Conservation (phyloP, 2,888 invertebrate genomes). For the Lepidocyrtoides sp. region DNA sequence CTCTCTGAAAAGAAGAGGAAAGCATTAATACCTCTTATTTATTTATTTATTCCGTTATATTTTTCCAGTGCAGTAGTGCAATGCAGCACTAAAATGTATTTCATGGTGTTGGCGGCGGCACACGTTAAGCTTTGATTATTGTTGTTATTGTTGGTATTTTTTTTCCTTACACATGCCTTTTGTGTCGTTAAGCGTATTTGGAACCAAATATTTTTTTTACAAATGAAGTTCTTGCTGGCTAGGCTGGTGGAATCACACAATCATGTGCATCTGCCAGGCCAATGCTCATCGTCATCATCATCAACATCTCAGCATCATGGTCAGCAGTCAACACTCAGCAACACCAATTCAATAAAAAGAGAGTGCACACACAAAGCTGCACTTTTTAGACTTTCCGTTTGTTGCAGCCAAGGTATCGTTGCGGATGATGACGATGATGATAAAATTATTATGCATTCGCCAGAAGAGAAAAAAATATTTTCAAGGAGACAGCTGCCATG, state of each 20-base stretch:
- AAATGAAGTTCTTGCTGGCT: not conserved
- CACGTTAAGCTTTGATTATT: slow-evolving; percentile 33
- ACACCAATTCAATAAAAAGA: not conserved
- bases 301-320: not conserved
- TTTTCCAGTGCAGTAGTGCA: slow-evolving; percentile 32
- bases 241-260: not conserved
- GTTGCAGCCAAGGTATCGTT: not conserved
- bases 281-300: not conserved
- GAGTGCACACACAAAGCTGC: not conserved
- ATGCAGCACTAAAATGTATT: slow-evolving; percentile 36
- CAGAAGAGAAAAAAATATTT: slow-evolving; percentile 10
- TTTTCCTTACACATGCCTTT: slow-evolving; percentile 9
- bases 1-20: slow-evolving; percentile 5
- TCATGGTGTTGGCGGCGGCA: slow-evolving; percentile 56
- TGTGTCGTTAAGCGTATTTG: slow-evolving; percentile 16
- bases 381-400: not conserved
- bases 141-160: not conserved
- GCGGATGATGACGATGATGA: slow-evolving; percentile 26
- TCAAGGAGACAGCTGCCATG: slow-evolving; percentile 50
- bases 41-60: slow-evolving; percentile 51
- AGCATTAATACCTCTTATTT: slow-evolving; percentile 20
- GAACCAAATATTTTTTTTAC: slow-evolving; percentile 20
- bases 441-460: slow-evolving; percentile 10
- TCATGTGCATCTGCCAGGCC: slow-evolving; percentile 29
- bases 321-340: not conserved